A percentile compares a stretch with the other conserved stretches of the same genome.
Conservation (phyloP, 2,113 vertebrate genomes). For the Apeltes quadracus region DNA sequence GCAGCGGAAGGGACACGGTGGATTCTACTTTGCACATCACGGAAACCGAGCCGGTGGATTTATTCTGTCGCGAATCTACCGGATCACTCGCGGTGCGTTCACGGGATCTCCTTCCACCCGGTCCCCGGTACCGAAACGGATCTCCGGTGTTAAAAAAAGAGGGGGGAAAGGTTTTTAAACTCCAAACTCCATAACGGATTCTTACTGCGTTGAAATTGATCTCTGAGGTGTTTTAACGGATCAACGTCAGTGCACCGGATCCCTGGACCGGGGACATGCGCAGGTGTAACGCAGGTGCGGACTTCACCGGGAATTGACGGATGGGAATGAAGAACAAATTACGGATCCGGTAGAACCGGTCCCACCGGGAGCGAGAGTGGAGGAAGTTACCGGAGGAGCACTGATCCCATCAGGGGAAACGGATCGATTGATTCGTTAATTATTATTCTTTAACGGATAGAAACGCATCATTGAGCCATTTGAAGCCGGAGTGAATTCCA, state of each 20-base stretch:
- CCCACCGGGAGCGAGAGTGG: not conserved
- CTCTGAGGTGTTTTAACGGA: not conserved
- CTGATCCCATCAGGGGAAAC: not conserved
- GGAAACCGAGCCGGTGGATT: constrained; percentile 4
- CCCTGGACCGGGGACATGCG: not conserved
- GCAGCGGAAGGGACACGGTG: constrained; percentile 36
- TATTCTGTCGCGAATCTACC: not conserved
- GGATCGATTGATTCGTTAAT: constrained; percentile 4
- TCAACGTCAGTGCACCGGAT: constrained; percentile 4
- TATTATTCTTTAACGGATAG: not conserved
- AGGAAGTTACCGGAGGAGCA: constrained; percentile 43
- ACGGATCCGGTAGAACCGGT: not conserved
- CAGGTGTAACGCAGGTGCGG: not conserved
- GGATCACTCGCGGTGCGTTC: constrained; percentile 10
- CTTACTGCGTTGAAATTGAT: not conserved
- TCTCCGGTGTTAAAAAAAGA: not conserved
- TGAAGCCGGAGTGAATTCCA: constrained; percentile 38
- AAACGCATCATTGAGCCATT: constrained; percentile 25
- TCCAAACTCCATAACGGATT: not conserved
- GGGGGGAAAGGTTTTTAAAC: not conserved
- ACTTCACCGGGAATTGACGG: not conserved
- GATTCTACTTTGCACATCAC: constrained; percentile 5
- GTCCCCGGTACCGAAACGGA: constrained; percentile 1
- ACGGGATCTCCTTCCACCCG: not conserved
- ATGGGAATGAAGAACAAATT: too few relatives aligned